Evolutionary conservation across 2,888 invertebrate genomes (phyloP).

Genomic region (Oscheius myriophilus): DNA sequence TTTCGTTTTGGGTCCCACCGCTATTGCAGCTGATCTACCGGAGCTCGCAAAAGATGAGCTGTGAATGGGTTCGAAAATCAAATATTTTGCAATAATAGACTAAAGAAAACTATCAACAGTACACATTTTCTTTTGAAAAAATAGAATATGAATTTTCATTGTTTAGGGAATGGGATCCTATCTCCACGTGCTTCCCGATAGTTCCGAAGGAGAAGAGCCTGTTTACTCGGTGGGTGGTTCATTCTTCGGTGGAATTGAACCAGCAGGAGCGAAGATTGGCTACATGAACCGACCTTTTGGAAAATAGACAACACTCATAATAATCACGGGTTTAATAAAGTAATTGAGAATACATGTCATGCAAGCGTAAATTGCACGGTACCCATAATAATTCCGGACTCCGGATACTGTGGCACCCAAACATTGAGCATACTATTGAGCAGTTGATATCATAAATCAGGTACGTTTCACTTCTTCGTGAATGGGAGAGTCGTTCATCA

Average conservation of each 20-base stretch:
- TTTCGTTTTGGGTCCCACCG: too few relatives aligned
- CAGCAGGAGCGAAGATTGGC: constrained; percentile 62
- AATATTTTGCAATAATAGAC: not conserved
- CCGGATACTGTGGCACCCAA: constrained; percentile 18
- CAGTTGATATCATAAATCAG: constrained; percentile 6
- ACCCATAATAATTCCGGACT: constrained; percentile 27
- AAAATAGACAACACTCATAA: constrained; percentile 17
- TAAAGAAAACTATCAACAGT: not conserved
- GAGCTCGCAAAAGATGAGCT: too few relatives aligned
- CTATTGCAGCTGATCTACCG: too few relatives aligned
- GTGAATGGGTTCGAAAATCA: too few relatives aligned
- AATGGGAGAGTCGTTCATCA: constrained; percentile 42
- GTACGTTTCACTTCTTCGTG: constrained; percentile 3
- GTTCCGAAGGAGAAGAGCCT: constrained; percentile 61
- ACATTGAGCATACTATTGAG: constrained; percentile 2
- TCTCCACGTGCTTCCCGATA: constrained; percentile 63
- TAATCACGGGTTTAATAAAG: constrained; percentile 12
- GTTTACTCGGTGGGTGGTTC: constrained; percentile 63
- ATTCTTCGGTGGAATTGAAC: constrained; percentile 63
- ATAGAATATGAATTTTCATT: too few relatives aligned
- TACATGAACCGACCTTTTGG: constrained; percentile 61
- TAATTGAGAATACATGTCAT: constrained; percentile 1
- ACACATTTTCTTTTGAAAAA: too few relatives aligned
- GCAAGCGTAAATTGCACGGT: not conserved
- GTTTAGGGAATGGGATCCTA: constrained; percentile 63